phyloP scores from a whole-genome alignment of 2,888 invertebrate genomes.

The Heliconius cydno region DNA sequence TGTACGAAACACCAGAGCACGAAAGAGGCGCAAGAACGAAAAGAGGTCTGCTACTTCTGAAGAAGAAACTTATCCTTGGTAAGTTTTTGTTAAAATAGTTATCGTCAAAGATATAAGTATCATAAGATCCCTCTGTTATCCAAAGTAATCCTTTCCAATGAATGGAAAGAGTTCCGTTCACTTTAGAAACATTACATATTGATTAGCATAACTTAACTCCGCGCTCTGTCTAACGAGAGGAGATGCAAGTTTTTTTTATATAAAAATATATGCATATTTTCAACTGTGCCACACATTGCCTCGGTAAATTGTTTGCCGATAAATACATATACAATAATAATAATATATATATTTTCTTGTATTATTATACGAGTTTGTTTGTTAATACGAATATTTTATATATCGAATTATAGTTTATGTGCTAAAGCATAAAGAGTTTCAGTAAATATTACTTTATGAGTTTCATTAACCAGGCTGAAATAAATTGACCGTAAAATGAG shows the following conservation, averaged over 20 bases:
- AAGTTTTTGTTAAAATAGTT: constrained; percentile 45
- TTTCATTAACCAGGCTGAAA: not conserved
- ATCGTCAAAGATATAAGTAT: too few relatives aligned
- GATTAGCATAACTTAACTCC: too few relatives aligned
- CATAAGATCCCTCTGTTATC: not conserved
- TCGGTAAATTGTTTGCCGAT: too few relatives aligned
- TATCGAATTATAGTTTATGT: not conserved
- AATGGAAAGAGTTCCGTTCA: too few relatives aligned
- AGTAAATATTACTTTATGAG: not conserved
- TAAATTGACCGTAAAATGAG: constrained; percentile 2
- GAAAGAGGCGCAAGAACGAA: constrained; percentile 72
- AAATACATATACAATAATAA: too few relatives aligned
- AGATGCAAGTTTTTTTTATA: not conserved
- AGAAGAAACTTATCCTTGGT: constrained; percentile 78
- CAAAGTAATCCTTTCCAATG: too few relatives aligned
- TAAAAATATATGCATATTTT: not conserved
- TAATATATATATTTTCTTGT: not conserved
- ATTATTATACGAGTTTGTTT: not conserved
- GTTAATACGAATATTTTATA: too few relatives aligned
- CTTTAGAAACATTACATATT: too few relatives aligned
- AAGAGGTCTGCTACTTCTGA: constrained; percentile 71
- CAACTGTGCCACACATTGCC: too few relatives aligned
- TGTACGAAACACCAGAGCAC: constrained; percentile 62
- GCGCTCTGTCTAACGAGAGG: too few relatives aligned
- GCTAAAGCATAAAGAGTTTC: not conserved